Evolutionary conservation across 2,888 invertebrate genomes (phyloP).

Genomic region (Molorchus minor): DNA sequence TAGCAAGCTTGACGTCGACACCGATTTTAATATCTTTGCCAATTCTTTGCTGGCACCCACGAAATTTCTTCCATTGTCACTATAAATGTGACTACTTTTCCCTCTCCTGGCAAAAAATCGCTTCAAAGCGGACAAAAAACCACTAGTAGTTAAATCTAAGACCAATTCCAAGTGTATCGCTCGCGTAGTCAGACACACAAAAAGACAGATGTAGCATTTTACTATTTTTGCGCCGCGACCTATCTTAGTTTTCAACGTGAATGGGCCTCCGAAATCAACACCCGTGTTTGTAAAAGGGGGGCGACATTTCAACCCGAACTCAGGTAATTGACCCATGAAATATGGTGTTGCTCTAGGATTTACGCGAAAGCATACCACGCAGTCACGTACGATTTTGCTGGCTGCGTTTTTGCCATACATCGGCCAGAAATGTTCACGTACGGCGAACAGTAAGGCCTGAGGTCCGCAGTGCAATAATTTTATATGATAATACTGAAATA

Average conservation of each 20-base stretch:
- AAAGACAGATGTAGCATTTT: conserved; percentile 31
- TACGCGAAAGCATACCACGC: too few species aligned
- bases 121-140: not conserved
- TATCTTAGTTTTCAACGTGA: conserved; percentile 17
- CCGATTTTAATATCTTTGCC: not conserved
- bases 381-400: conserved; percentile 13
- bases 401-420: not conserved
- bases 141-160: conserved; percentile 19
- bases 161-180: conserved; percentile 35
- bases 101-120: conserved; percentile 3
- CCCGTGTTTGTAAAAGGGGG: too few species aligned
- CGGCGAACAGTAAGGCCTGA: conserved; percentile 27
- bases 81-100: not conserved
- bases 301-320: too few species aligned
- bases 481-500: conserved; percentile 12
- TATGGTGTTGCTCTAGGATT: too few species aligned
- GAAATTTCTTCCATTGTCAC: not conserved
- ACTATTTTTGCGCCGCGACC: conserved; percentile 20
- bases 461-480: conserved; percentile 18
- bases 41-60: not conserved
- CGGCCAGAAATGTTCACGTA: conserved; percentile 25
- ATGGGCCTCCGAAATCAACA: too few species aligned
- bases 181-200: conserved; percentile 32
- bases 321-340: too few species aligned
- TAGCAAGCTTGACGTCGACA: not conserved